Evolutionary conservation across 2,888 invertebrate species (phyloP), one percentile per base, ranked within the genome.

Genomic region (Xylota segnis): DNA sequence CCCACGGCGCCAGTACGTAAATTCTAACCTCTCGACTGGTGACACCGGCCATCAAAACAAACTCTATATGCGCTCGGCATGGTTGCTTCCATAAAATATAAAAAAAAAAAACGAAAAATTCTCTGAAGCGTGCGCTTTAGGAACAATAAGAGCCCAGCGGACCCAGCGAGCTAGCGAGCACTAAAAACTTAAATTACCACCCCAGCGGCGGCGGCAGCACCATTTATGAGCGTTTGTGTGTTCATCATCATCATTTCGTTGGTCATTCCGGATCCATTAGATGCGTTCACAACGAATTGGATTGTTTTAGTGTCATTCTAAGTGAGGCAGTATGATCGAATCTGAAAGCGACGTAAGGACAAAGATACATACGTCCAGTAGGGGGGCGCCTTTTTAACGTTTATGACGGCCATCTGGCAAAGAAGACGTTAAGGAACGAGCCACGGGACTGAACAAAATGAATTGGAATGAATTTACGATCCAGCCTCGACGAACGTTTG

Each of bases 261-360:
- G 54, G 68, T 54, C 61, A 74, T 78, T 83, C 74, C 74, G 34
- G 72, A 79, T 78, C 83, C 68, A 83, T 83, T 83, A 79, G 83
- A 74, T 79, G 68, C 61, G 68, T 74, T 63, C 78, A 66, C 83
- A 83, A 63, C 59, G 58, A 74, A 72, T 72, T 68, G 78, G 74
- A 79, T 74, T 74, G 74, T 70, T 83, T 83, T 79, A 83, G 27
- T 74, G 29, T 63, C 68, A 43, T 47, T 68, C 68, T 32, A 68
- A 63, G 56, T 59, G 76, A 23, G 58, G 27, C 61, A 54, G 23
- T 37, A 34, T 23, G 16, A 34, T 9, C 14, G 34, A 9, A 32
- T 12, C 7, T 37, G 4, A 10, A 32, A 16, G 7, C 4, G 10
- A 34, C 4, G 56, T 5, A 32, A n/a, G 32, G 43, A 34, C 27